Base-by-base conservation (phyloP, 2,888 invertebrate species). In the Andrena trimmerana region DNA sequence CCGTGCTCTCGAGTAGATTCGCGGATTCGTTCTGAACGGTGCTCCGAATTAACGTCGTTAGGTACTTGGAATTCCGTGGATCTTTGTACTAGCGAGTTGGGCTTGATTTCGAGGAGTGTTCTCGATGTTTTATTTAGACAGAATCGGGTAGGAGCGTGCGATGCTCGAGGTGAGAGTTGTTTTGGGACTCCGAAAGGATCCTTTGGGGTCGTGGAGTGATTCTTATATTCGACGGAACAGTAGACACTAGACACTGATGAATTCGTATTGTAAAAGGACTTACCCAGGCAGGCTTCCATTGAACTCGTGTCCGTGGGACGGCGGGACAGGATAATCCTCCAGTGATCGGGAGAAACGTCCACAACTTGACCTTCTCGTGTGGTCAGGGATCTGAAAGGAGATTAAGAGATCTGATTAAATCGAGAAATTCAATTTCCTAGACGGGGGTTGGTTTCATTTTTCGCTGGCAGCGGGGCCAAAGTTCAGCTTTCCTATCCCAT, bases 231-330 rank as follows among this genome's bases (percentile, higher is more conserved):
- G 4, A 6, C 27, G n/a, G 54, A 29, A 70, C 63, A 42, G 74
- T 82, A 57, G 72, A 50, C 52, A 31, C 16, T 82, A 57, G 72
- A 50, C 52, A 31, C 16, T 66, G 31, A 42, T 7, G 31, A 76
- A 74, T 84, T 73, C 67, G 67, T 42, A 73, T 71, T 7, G 67
- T 29, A 48, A 52, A 68, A n/a, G 63, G 79, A 80, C 80, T 86
- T 86, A 86, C 82, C 79, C 36, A 66, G 68, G 78, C 80, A 87
- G 71, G 84, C 84, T 82, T 83, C 73, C 86, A 72, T 81, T 83
- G 84, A 83, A 86, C 82, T 86, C 78, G 82, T 81, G 78, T 78
- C 60, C 36, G 29, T 60, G 62, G 69, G 66, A 83, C 75, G 77
- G 77, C 73, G 69, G 69, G n/a, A n/a, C 66, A 62, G 72, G 86